Percentiles rank a stretch among this genome's conserved stretches.
phyloP scores from a whole-genome alignment of 2,888 invertebrate genomes.

The Pseudeuparius sepicola region DNA sequence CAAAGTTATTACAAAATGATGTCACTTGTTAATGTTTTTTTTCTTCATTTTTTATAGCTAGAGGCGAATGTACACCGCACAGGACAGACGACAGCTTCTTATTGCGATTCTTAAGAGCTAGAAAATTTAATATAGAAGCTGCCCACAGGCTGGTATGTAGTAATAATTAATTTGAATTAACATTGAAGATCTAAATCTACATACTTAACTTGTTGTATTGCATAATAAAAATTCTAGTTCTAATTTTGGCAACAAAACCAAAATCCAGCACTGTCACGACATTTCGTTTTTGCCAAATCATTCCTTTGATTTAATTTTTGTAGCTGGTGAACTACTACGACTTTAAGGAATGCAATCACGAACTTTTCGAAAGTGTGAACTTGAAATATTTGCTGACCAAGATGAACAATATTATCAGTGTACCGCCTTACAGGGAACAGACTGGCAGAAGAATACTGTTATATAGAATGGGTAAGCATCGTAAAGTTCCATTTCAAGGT shows the following conservation, averaged over 20 bases:
- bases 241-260: too few species aligned
- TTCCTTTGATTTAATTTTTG: slow-evolving; percentile 27
- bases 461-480: slow-evolving; percentile 55
- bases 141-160: slow-evolving; percentile 62
- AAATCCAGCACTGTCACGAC: background rate
- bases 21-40: too few species aligned
- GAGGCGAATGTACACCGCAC: slow-evolving; percentile 63
- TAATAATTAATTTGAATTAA: background rate
- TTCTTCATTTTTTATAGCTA: slow-evolving; percentile 44
- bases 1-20: too few species aligned
- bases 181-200: too few species aligned
- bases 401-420: slow-evolving; percentile 56
- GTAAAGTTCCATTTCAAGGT: background rate
- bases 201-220: too few species aligned
- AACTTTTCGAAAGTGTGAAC: slow-evolving; percentile 55
- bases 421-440: slow-evolving; percentile 68
- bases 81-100: slow-evolving; percentile 68
- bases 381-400: slow-evolving; percentile 48
- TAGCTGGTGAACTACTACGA: slow-evolving; percentile 66
- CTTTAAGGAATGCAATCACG: slow-evolving; percentile 63
- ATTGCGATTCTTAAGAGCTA: slow-evolving; percentile 62
- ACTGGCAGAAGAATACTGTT: slow-evolving; percentile 61
- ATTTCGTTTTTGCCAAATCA: background rate
- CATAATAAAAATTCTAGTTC: too few species aligned
- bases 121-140: slow-evolving; percentile 58